A percentile compares a stretch with the other conserved stretches of the same genome.
Evolutionary conservation across 92 coral and sea anemone species (phyloP).

Genomic region (Epizoanthus illoricatus): DNA sequence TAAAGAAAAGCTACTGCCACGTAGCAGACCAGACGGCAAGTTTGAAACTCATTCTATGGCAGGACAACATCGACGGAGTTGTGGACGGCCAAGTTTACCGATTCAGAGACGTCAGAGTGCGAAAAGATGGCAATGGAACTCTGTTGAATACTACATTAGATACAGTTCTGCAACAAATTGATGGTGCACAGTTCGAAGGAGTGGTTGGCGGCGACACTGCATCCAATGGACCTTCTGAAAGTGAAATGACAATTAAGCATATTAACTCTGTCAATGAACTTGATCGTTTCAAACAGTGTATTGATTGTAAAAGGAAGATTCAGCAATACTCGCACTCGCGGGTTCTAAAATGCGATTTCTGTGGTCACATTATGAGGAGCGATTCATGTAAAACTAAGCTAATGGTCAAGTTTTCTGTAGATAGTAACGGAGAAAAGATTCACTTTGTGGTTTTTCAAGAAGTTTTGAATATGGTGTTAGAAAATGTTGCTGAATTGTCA

Average conservation of each 20-base stretch:
- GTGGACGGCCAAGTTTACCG: constrained; percentile 18
- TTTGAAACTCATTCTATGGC: constrained; percentile 40
- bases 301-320: constrained; percentile 35
- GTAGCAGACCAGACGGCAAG: constrained; percentile 41
- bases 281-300: constrained; percentile 34
- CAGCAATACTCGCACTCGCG: constrained; percentile 30
- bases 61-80: constrained; percentile 45
- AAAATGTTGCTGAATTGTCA: constrained; percentile 5
- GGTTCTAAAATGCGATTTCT: constrained; percentile 36
- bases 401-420: too few relatives aligned
- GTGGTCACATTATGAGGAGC: constrained; percentile 39
- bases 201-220: constrained; percentile 18
- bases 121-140: too few relatives aligned
- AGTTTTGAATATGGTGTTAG: background rate
- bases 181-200: constrained; percentile 15
- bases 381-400: constrained; percentile 10
- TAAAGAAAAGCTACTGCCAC: constrained; percentile 29
- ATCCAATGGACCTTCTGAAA: constrained; percentile 1
- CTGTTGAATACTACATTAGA: too few relatives aligned
- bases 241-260: background rate
- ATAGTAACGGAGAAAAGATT: too few relatives aligned
- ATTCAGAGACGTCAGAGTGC: too few relatives aligned
- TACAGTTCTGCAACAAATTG: background rate
- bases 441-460: too few relatives aligned
- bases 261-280: constrained; percentile 3